A percentile compares a stretch with the other conserved stretches of the same genome.
These are phyloP conservation scores for Opisthocomus hoazin DNA, from an alignment of 2,113 vertebrate genomes.

Conservation along the genomic window DNA sequence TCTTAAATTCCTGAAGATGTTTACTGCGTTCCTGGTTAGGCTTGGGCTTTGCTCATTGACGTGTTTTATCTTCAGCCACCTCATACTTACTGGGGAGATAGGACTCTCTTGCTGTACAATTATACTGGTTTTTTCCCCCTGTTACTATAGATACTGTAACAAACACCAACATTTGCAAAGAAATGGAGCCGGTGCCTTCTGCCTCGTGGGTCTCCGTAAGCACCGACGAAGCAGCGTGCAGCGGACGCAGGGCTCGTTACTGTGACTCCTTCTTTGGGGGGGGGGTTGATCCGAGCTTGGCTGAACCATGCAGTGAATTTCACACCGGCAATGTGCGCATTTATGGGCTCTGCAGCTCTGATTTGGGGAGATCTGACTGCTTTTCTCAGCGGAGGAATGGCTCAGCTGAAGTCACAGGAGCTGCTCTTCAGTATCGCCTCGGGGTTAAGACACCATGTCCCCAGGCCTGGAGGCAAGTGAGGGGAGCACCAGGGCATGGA, in stretches of 20 bases:
- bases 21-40: conserved; percentile 9
- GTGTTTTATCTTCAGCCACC: not conserved
- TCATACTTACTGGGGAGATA: not conserved
- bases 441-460: rapidly evolving
- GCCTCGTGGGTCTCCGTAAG: not conserved
- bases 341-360: not conserved
- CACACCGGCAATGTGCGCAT: not conserved
- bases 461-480: not conserved
- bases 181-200: not conserved
- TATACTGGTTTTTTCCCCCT: not conserved
- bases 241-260: not conserved
- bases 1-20: conserved; percentile 56
- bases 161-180: not conserved
- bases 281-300: not conserved
- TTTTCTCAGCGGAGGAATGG: not conserved
- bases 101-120: not conserved
- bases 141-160: conserved; percentile 21
- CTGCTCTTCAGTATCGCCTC: rapidly evolving
- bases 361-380: not conserved
- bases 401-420: not conserved
- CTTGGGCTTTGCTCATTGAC: not conserved
- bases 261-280: not conserved
- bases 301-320: rapidly evolving
- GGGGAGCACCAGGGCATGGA: not conserved
- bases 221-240: not conserved